These are phyloP conservation scores for Orchestes rusci DNA, from an alignment of 2,888 invertebrate genomes.

Conservation along the genomic window DNA sequence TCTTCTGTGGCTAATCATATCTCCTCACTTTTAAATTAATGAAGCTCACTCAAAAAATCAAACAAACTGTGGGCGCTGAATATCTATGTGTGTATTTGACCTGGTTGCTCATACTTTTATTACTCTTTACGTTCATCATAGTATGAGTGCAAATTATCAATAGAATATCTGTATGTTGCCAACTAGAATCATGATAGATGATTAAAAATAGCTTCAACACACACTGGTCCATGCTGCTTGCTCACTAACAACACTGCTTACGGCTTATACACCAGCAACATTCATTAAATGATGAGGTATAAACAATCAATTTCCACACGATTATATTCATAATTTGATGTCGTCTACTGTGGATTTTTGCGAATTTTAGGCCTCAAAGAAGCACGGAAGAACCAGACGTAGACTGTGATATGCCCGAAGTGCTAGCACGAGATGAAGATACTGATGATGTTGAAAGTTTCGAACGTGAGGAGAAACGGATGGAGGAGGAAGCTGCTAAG, in stretches of 20 bases:
- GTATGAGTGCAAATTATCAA: neutral
- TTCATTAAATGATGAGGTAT: too few relatives aligned
- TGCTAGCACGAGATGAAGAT: slow-evolving; percentile 38
- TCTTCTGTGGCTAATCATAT: too few relatives aligned
- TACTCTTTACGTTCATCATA: neutral
- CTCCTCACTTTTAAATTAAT: too few relatives aligned
- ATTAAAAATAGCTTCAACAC: slow-evolving; percentile 30
- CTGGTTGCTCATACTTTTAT: neutral
- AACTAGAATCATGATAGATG: too few relatives aligned
- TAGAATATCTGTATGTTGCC: slow-evolving; percentile 21
- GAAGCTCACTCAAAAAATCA: too few relatives aligned
- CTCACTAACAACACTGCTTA: slow-evolving; percentile 38
- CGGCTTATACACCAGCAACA: too few relatives aligned
- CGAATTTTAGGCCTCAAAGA: slow-evolving; percentile 32
- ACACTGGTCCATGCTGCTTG: slow-evolving; percentile 44
- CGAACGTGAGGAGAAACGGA: slow-evolving; percentile 48
- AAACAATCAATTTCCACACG: too few relatives aligned
- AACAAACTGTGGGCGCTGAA: too few relatives aligned
- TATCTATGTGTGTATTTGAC: neutral
- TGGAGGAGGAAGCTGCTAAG: slow-evolving; percentile 47
- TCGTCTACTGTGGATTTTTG: too few relatives aligned
- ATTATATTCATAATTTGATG: too few relatives aligned
- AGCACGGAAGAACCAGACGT: slow-evolving; percentile 35
- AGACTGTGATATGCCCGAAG: slow-evolving; percentile 43
- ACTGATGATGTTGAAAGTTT: slow-evolving; percentile 45